Evolutionary conservation across 2,113 vertebrate genomes (phyloP), one percentile per base, ranked within the genome.

Genomic region (Gorilla gorilla): DNA sequence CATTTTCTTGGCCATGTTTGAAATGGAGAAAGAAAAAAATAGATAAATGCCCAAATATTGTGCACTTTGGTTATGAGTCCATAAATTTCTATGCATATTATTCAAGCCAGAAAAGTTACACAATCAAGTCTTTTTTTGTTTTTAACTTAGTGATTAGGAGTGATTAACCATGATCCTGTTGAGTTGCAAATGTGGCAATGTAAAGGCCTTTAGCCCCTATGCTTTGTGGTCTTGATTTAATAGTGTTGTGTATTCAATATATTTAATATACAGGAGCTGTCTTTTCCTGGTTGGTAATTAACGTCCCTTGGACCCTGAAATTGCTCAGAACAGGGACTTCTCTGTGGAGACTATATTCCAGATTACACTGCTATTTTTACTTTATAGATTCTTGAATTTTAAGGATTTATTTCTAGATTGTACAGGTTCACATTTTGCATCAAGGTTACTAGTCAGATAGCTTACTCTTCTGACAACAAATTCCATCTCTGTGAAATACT

Each of bases 1-100:
- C 97, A 61, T 95, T 98, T 96, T 93, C 96, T 83, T 96, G 38
- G 23, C 2, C 48, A 85, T 16, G 95, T 20, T 95, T 89, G 57
- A 98, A 0, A 70, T 6, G 40, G 64, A 95, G 61, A 82, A 73
- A 81, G 61, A 30, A 66, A 85, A 57, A 92, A 1, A 8, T 9
- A 64, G 93, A 73, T 76, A 96, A 30, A 22, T 30, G 23, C 40
- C n/a, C 20, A 94, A 83, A 79, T 38, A 8, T 92, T 82, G 82
- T 0, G 12, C 8, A 90, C 0, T 72, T 90, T 78, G 3, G 84
- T 6, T 85, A 61, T 52, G 72, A 72, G 10, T 75, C 88, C 73
- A 82, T 32, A 89, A 64, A 70, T 68, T 85, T 79, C 40, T 93
- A 70, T 5, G 64, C 2, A 30, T 18, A 40, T 76, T 52, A 68